These are phyloP conservation scores for Odiellus spinosus DNA, from an alignment of 2,888 invertebrate genomes.

Conservation along the genomic window DNA sequence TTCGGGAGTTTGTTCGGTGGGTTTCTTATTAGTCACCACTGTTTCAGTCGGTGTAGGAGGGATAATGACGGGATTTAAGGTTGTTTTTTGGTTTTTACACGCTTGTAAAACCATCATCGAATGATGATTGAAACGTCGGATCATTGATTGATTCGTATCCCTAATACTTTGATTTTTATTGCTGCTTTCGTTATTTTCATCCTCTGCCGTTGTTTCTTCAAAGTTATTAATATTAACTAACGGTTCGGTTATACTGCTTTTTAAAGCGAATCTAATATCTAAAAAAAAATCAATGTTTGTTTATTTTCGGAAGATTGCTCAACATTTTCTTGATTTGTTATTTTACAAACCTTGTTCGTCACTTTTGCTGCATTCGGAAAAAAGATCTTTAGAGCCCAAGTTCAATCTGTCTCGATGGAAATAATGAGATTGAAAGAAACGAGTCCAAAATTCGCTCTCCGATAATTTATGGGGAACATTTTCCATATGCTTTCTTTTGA, in stretches of 20 bases:
- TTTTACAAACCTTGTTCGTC: constrained; percentile 54
- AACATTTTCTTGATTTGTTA: not conserved
- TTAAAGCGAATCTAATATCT: constrained; percentile 21
- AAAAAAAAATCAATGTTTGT: not conserved
- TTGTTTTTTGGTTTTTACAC: constrained; percentile 9
- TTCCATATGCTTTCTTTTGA: constrained; percentile 87
- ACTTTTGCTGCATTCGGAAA: constrained; percentile 90
- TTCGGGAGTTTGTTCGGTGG: too few relatives aligned
- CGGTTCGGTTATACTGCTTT: constrained; percentile 44
- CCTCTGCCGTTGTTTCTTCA: constrained; percentile 55
- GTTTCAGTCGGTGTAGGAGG: too few relatives aligned
- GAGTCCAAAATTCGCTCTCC: constrained; percentile 97
- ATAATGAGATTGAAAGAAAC: constrained; percentile 99
- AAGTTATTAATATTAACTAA: constrained; percentile 68
- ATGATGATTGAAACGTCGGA: constrained; percentile 88
- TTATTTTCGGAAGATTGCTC: not conserved
- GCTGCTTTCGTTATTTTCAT: constrained; percentile 54
- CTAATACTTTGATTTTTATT: constrained; percentile 6
- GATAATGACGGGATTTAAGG: not conserved
- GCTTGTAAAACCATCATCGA: constrained; percentile 72
- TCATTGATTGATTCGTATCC: constrained; percentile 62
- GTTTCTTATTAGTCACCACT: too few relatives aligned
- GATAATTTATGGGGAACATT: constrained; percentile 88
- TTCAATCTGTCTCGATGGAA: constrained; percentile 66
- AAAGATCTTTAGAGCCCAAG: constrained; percentile 81